These are phyloP conservation scores for Paraplagusia blochii DNA, from an alignment of 2,113 vertebrate species.

Conservation along the genomic window DNA sequence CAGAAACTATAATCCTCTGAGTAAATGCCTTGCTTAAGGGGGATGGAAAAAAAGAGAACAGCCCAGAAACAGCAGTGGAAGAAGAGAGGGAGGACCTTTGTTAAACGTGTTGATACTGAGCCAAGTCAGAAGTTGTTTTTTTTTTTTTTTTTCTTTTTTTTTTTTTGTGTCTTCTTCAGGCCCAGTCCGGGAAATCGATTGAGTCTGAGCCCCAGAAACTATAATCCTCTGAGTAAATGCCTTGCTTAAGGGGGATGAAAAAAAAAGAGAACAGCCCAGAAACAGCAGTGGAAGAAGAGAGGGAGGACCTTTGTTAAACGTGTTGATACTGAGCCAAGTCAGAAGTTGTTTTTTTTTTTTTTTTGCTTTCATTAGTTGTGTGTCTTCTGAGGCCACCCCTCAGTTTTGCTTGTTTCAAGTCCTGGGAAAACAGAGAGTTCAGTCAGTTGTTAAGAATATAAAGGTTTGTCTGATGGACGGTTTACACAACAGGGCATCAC, in stretches of 20 bases:
- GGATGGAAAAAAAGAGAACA: constrained; percentile 49
- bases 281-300: constrained; percentile 27
- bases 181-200: constrained; percentile 51
- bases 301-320: constrained; percentile 1
- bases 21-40: constrained; percentile 48
- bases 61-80: constrained; percentile 24
- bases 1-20: constrained; percentile 58
- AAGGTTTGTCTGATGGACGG: constrained; percentile 26
- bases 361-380: constrained; percentile 3
- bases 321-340: constrained; percentile 11
- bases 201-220: constrained; percentile 43
- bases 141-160: constrained; percentile 18
- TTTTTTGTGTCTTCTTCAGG: too few species aligned
- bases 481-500: constrained; percentile 15
- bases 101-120: constrained; percentile 11
- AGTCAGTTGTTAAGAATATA: constrained; percentile 12
- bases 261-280: constrained; percentile 27
- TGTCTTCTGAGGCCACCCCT: constrained; percentile 17
- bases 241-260: constrained; percentile 45
- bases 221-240: constrained; percentile 62
- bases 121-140: constrained; percentile 14
- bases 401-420: constrained; percentile 1
- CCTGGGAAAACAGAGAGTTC: constrained; percentile 8
- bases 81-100: constrained; percentile 3
- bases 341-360: constrained; percentile 21